Base-by-base conservation (phyloP, 1,140 invertebrate species). In the Neocloeon triangulifer region DNA sequence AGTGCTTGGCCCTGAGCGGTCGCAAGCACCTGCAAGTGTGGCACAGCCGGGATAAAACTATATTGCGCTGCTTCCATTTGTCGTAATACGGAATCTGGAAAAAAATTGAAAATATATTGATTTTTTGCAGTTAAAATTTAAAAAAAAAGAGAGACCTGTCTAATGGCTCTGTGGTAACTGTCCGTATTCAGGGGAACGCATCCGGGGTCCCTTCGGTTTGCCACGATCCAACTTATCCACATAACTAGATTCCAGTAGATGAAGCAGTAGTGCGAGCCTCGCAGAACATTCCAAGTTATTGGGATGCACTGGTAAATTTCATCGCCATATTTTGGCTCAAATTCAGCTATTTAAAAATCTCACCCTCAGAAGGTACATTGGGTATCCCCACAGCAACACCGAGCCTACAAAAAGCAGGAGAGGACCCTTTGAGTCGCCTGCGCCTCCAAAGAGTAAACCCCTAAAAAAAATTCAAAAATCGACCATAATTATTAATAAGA, bases 201-300 rank as follows among this genome's bases (percentile, higher is more conserved):
- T 2, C 86, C 84, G 0, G 84, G 86, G 53, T 91, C 77, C 34
- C 73, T 67, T 14, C 78, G 64, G 43, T 85, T 86, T 3, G 82
- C 80, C 15, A 82, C 69, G n/a, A 82, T 66, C 69, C 85, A 79
- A 40, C 75, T 81, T 2, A 88, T 53, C 84, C 84, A 91, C 82
- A 91, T 89, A 2, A 85, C 61, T 5, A 71, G 55, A 47, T 89
- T 89, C 68, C 78, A 79, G 41, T 82, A 76, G 32, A 88, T 73
- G 47, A 89, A 91, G 42, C 79, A 73, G 39, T 88, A 82, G 49
- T 91, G 82, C 4, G 77, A 75, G 1, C 72, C 64, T 17, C 78
- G 59, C 2, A 88, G 50, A 4, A 79, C 69, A 43, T 84, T 75
- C 81, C 81, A 89, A 0, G 84, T 91, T n/a, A 82, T 59, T 1